phyloP scores from a whole-genome alignment of 2,113 vertebrate genomes.

The Shinisaurus crocodilurus region DNA sequence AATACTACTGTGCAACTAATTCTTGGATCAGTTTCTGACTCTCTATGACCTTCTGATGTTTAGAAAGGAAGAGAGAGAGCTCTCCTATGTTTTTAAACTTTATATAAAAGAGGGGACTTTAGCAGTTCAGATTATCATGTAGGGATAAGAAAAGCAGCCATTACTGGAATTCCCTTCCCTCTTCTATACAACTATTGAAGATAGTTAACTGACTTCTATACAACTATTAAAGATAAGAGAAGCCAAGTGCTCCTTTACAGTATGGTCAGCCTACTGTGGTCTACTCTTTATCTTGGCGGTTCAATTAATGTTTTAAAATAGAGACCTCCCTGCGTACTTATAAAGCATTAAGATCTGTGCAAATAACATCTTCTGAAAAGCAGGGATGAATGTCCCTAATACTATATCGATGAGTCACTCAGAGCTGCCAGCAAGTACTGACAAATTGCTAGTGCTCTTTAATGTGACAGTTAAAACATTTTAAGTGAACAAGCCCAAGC shows the following conservation, averaged over 20 bases:
- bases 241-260: background rate
- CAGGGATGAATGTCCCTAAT: background rate
- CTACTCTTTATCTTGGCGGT: background rate
- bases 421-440: background rate
- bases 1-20: background rate
- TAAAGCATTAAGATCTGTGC: background rate
- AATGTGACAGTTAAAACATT: background rate
- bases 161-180: background rate
- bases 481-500: conserved; percentile 6
- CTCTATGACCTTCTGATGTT: no score
- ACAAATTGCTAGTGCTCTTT: conserved; percentile 12
- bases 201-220: no score
- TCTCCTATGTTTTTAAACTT: background rate
- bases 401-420: background rate
- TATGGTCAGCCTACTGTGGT: background rate
- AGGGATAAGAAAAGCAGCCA: background rate
- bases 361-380: background rate
- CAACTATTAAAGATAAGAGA: background rate
- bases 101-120: background rate
- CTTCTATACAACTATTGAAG: background rate
- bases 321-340: background rate
- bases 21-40: background rate
- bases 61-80: no score
- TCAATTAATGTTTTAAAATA: background rate
- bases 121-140: background rate